These are phyloP conservation scores for Mormyrus lacerda DNA, from an alignment of 2,113 vertebrate genomes.

Conservation along the genomic window DNA sequence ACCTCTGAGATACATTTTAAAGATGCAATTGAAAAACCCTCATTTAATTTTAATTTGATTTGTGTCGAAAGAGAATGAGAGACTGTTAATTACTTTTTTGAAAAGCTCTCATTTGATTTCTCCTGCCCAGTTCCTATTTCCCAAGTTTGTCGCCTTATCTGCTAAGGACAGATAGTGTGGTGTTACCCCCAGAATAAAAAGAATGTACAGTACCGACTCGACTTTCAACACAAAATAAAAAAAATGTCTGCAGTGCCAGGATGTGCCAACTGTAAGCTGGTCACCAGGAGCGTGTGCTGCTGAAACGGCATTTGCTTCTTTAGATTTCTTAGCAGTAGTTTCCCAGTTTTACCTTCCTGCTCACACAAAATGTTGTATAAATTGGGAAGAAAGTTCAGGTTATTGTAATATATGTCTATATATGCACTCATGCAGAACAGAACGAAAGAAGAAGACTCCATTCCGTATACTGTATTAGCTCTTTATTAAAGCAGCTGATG, in stretches of 20 bases:
- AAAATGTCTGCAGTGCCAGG: not conserved
- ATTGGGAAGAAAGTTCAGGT: not conserved
- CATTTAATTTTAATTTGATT: slow-evolving; percentile 22
- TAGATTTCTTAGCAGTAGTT: not conserved
- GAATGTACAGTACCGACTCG: not conserved
- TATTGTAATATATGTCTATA: not conserved
- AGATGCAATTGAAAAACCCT: slow-evolving; percentile 14
- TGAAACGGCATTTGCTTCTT: not conserved
- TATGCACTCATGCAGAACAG: not conserved
- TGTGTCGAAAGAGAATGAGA: not conserved
- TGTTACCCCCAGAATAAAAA: not conserved
- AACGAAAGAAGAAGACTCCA: not conserved
- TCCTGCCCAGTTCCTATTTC: slow-evolving; percentile 4
- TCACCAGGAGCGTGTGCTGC: not conserved
- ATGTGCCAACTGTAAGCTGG: not conserved
- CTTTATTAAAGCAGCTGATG: slow-evolving; percentile 11
- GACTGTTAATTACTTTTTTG: slow-evolving; percentile 9
- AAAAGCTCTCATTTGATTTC: slow-evolving; percentile 24
- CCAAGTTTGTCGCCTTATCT: not conserved
- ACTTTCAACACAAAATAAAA: not conserved
- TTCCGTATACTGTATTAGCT: not conserved
- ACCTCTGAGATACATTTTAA: slow-evolving; percentile 17
- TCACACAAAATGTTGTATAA: not conserved
- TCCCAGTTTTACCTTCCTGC: not conserved
- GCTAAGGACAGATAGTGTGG: not conserved